phyloP scores from a whole-genome alignment of 2,113 vertebrate genomes.

The Cyprinodon brontotheroides region DNA sequence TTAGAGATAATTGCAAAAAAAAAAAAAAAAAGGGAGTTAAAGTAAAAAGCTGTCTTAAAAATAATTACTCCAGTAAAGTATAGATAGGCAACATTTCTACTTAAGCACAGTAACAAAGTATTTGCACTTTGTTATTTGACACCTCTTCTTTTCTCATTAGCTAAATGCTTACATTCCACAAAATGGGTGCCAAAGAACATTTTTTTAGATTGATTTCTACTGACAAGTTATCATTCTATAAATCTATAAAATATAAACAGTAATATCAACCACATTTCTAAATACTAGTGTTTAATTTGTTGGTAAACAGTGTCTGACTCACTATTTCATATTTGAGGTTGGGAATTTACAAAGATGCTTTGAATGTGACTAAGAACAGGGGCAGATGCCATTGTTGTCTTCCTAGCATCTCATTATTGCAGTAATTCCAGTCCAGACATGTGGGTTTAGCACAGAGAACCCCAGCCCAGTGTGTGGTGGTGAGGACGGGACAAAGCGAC shows the following conservation, averaged over 20 bases:
- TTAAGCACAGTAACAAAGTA: no score
- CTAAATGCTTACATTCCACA: not conserved
- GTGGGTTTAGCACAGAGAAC: conserved; percentile 59
- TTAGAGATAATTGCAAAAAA: no score
- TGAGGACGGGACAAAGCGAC: conserved; percentile 61
- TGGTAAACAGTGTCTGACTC: conserved; percentile 36
- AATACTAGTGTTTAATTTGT: conserved; percentile 44
- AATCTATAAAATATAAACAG: conserved; percentile 12
- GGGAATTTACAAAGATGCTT: conserved; percentile 57
- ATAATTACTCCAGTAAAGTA: no score
- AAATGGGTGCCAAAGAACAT: not conserved
- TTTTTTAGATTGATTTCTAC: conserved; percentile 22
- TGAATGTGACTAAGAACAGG: conserved; percentile 36
- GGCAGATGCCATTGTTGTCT: conserved; percentile 58
- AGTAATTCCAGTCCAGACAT: conserved; percentile 47
- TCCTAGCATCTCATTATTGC: conserved; percentile 62
- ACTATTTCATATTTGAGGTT: conserved; percentile 45
- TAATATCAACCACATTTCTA: conserved; percentile 9
- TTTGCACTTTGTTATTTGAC: no score
- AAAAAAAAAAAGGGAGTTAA: no score
- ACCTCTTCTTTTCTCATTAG: no score
- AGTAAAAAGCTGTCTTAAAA: no score
- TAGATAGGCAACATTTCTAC: no score
- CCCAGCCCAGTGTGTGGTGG: conserved; percentile 63
- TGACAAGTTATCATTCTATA: conserved; percentile 22